A percentile compares a stretch with the other conserved stretches of the same genome.
Conservation (phyloP, 2,113 vertebrate genomes). For the Corythornis vintsioides region DNA sequence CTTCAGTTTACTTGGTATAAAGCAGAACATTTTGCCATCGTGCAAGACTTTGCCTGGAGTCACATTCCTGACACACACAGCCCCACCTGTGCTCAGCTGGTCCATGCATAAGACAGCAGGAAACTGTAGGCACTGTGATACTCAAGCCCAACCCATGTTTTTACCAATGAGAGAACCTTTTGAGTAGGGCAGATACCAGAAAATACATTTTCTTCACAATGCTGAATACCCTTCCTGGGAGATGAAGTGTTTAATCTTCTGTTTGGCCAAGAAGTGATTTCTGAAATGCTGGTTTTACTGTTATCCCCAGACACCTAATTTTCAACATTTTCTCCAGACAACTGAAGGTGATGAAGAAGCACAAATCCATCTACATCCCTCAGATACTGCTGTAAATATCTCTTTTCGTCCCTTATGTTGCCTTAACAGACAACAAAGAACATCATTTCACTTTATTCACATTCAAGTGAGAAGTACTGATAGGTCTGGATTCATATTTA, state of each 20-base stretch:
- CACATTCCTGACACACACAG: not conserved
- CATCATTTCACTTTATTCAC: not conserved
- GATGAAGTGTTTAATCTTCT: not conserved
- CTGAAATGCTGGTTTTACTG: not conserved
- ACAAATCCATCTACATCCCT: not conserved
- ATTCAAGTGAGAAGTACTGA: not conserved
- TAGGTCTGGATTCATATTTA: not conserved
- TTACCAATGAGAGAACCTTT: fast-evolving
- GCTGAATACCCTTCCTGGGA: not conserved
- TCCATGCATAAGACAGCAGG: fast-evolving
- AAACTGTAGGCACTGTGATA: not conserved
- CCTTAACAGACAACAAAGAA: not conserved
- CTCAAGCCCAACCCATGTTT: not conserved
- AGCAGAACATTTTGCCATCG: not conserved
- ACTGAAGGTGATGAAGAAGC: not conserved
- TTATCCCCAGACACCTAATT: fast-evolving
- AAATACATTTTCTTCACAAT: not conserved
- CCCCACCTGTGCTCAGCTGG: not conserved
- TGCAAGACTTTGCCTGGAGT: not conserved
- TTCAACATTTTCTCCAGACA: not conserved
- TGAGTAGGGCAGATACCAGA: not conserved
- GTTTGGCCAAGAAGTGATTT: not conserved
- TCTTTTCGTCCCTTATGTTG: not conserved
- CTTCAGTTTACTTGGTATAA: not conserved
- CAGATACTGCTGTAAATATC: not conserved